phyloP scores from a whole-genome alignment of 2,797 vertebrate genomes.

The Smutsia temminckii region DNA sequence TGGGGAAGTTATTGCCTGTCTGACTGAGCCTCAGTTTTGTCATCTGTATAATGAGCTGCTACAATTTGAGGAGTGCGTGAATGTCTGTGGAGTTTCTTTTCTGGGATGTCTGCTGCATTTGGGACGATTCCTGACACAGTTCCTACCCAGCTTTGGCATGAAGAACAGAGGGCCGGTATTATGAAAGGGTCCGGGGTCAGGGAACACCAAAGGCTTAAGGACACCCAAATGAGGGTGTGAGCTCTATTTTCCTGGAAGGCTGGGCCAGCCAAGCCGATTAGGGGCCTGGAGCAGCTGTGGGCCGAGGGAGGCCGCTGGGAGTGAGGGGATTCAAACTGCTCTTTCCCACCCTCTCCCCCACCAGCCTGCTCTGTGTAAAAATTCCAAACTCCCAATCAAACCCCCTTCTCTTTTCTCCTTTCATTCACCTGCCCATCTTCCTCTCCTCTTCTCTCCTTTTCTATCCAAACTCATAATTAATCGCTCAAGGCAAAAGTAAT shows the following conservation, averaged over 20 bases:
- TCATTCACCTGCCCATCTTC: conserved; percentile 88
- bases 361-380: conserved; percentile 73
- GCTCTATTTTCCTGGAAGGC: conserved; percentile 72
- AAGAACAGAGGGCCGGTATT: conserved; percentile 56
- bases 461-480: conserved; percentile 91
- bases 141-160: conserved; percentile 65
- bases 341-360: conserved; percentile 81
- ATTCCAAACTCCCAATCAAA: conserved; percentile 85
- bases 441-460: conserved; percentile 87
- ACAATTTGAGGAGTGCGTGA: background rate
- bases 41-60: conserved; percentile 5
- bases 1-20: background rate
- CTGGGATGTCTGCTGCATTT: background rate
- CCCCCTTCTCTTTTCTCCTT: conserved; percentile 79
- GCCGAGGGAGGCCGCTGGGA: conserved; percentile 66
- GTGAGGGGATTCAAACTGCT: conserved; percentile 67
- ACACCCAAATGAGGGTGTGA: conserved; percentile 69
- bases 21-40: conserved; percentile 57
- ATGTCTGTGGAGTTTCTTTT: background rate
- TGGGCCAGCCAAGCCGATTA: conserved; percentile 78
- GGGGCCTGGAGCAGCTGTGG: conserved; percentile 78
- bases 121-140: conserved; percentile 60
- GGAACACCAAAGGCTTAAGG: conserved; percentile 76
- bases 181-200: conserved; percentile 73
- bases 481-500: conserved; percentile 92